Conservation (phyloP, 2,113 vertebrate species). For the Atrichornis clamosus region DNA sequence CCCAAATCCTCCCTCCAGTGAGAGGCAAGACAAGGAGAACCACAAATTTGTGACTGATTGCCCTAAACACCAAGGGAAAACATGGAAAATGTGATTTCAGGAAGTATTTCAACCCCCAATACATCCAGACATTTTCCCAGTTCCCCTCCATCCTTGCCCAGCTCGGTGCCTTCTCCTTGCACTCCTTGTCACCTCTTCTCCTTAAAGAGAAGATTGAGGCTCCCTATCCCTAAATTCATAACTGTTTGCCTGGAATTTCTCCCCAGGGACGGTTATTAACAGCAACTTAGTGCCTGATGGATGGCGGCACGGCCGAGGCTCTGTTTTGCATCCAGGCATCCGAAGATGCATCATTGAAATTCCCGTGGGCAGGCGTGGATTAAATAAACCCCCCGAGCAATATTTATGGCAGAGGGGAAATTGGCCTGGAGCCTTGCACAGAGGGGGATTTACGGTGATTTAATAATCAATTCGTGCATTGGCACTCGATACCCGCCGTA, state of each 20-base stretch:
- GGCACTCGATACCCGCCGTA: background rate
- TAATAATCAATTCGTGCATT: slow-evolving; percentile 57
- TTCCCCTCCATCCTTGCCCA: background rate
- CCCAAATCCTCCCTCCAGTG: background rate
- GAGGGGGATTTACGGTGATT: slow-evolving; percentile 14
- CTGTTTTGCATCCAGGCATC: slow-evolving; percentile 65
- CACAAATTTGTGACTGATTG: background rate
- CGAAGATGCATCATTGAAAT: slow-evolving; percentile 65
- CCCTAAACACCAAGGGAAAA: background rate
- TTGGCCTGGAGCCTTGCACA: background rate
- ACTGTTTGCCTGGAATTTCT: slow-evolving; percentile 63
- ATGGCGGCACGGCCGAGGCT: slow-evolving; percentile 50
- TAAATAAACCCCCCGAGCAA: slow-evolving; percentile 63
- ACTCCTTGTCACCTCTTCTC: slow-evolving; percentile 28
- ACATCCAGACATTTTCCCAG: background rate
- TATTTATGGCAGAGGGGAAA: slow-evolving; percentile 39
- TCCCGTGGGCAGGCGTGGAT: slow-evolving; percentile 62
- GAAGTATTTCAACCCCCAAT: background rate
- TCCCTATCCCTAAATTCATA: slow-evolving; percentile 62
- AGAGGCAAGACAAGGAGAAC: background rate
- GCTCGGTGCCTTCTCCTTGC: background rate
- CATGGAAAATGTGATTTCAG: accelerated
- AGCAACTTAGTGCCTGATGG: slow-evolving; percentile 70
- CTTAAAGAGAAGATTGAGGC: slow-evolving; percentile 47
- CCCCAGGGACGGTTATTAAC: slow-evolving; percentile 70